Conservation (phyloP, 2,113 vertebrate species). For the Bombycilla garrulus region DNA sequence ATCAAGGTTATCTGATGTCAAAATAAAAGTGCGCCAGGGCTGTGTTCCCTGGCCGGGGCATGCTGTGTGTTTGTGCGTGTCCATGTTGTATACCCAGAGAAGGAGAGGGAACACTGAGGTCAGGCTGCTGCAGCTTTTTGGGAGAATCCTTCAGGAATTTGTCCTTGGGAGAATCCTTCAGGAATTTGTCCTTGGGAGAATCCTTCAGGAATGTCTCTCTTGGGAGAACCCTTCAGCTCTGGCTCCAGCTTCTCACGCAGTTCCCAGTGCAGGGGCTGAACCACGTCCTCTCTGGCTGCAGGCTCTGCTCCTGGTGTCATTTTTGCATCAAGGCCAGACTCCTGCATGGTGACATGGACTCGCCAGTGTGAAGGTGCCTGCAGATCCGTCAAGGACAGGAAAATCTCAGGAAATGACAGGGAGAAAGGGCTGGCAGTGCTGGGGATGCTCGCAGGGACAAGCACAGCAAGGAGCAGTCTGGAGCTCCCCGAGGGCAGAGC, state of each 20-base stretch:
- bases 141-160: too few species aligned
- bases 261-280: neutral
- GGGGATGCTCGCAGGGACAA: neutral
- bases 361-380: fast-evolving
- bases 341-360: fast-evolving
- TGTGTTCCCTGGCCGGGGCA: neutral
- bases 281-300: neutral
- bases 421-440: neutral
- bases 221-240: neutral
- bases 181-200: too few species aligned
- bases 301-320: neutral
- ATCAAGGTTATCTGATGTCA: slow-evolving; percentile 40
- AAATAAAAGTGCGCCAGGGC: neutral
- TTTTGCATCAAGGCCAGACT: neutral
- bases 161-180: neutral
- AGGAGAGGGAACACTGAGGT: fast-evolving
- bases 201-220: too few species aligned
- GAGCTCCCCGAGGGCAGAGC: fast-evolving
- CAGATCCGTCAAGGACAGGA: neutral
- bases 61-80: fast-evolving
- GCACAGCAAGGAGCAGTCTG: neutral
- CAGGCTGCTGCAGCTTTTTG: neutral
- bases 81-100: fast-evolving
- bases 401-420: neutral
- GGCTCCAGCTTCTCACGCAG: neutral